A percentile compares a stretch with the other conserved stretches of the same genome.
Evolutionary conservation across 2,797 vertebrate genomes (phyloP).

Genomic region (Acanthornis magna): DNA sequence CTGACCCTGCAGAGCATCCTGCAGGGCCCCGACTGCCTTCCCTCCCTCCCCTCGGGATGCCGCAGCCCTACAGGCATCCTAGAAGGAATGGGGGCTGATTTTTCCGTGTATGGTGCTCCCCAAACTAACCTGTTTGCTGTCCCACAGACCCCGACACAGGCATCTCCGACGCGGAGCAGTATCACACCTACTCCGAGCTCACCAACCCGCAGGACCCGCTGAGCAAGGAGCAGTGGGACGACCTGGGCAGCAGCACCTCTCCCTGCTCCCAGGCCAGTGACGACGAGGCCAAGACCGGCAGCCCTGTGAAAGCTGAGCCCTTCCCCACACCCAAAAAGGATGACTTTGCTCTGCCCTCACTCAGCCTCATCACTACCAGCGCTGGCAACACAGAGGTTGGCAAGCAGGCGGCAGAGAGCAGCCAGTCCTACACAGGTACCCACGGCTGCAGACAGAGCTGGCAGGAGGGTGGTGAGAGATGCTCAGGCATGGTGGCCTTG

Average conservation of each 20-base stretch:
- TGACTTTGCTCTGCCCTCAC: conserved; percentile 76
- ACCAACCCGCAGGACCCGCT: conserved; percentile 71
- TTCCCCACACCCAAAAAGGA: conserved; percentile 64
- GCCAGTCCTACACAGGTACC: conserved; percentile 79
- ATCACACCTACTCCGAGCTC: conserved; percentile 74
- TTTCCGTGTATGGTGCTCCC: neutral
- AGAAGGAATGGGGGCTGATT: neutral
- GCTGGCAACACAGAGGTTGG: conserved; percentile 44
- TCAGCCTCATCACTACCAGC: conserved; percentile 74
- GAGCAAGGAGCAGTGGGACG: conserved; percentile 75
- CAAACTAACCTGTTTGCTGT: neutral
- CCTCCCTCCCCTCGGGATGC: neutral
- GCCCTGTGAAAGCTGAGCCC: conserved; percentile 63
- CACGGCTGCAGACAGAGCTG: neutral
- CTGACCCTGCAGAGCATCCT: neutral
- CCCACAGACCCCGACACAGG: conserved; percentile 75
- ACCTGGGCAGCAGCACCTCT: conserved; percentile 81
- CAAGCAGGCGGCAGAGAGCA: conserved; percentile 68
- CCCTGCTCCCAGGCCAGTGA: conserved; percentile 85
- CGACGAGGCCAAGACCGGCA: conserved; percentile 77
- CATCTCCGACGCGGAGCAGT: conserved; percentile 79
- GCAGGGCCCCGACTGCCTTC: neutral
- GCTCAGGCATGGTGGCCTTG: neutral
- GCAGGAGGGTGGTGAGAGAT: neutral
- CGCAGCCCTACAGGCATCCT: neutral